Percentiles rank a stretch among this genome's conserved stretches.
phyloP scores from a whole-genome alignment of 2,888 invertebrate genomes.

The Aphidius colemani region DNA sequence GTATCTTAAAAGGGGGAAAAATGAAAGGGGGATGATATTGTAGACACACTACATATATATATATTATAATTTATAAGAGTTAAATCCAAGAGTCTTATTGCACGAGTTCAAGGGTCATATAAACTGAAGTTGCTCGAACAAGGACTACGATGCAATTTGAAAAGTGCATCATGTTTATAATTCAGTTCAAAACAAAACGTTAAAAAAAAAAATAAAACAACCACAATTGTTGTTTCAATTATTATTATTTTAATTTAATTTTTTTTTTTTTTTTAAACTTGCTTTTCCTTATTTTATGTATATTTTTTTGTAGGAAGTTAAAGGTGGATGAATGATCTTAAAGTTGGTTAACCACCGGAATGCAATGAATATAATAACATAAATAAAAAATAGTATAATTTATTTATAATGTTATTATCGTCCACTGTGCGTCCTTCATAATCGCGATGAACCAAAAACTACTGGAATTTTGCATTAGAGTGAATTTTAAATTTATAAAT shows the following conservation, averaged over 20 bases:
- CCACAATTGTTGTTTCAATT: too few relatives aligned
- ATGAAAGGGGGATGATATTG: conserved; percentile 46
- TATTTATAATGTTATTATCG: conserved; percentile 6
- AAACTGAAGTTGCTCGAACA: conserved; percentile 51
- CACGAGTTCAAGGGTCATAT: conserved; percentile 53
- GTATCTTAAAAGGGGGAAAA: conserved; percentile 49
- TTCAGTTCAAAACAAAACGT: not conserved
- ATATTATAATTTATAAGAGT: conserved; percentile 28
- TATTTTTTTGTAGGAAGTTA: conserved; percentile 1
- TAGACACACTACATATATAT: conserved; percentile 15
- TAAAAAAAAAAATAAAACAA: too few relatives aligned
- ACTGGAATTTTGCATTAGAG: conserved; percentile 16
- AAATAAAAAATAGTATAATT: conserved; percentile 11
- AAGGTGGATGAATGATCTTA: too few relatives aligned
- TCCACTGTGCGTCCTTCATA: conserved; percentile 19
- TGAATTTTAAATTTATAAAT: conserved; percentile 3
- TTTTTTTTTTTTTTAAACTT: not conserved
- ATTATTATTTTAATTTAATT: not conserved
- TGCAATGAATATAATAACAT: conserved; percentile 26
- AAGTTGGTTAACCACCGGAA: conserved; percentile 36
- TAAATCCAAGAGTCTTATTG: conserved; percentile 46
- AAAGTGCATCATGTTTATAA: conserved; percentile 20
- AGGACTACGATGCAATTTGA: conserved; percentile 33
- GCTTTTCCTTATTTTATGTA: not conserved
- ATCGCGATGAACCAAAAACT: conserved; percentile 13